phyloP scores from a whole-genome alignment of 2,888 invertebrate species.

The Spisula subtruncata region DNA sequence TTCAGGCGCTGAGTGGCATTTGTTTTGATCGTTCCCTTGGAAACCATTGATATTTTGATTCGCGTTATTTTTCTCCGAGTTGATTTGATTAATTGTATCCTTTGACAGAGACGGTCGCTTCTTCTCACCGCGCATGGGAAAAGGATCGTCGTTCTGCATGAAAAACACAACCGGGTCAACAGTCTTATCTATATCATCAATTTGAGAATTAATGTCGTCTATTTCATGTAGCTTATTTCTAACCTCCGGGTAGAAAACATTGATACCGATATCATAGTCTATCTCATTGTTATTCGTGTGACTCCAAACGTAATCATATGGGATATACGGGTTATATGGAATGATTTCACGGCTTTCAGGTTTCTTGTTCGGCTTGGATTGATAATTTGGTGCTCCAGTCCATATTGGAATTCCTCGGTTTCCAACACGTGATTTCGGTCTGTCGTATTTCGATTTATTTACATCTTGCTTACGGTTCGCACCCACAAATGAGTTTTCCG shows the following conservation, averaged over 20 bases:
- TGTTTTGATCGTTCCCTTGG: constrained; percentile 62
- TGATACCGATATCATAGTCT: constrained; percentile 39
- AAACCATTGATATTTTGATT: constrained; percentile 48
- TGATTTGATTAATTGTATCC: constrained; percentile 62
- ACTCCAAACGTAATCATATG: neutral
- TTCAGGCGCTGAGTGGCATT: constrained; percentile 50
- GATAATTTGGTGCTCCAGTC: neutral
- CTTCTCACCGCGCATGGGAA: neutral
- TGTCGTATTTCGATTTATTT: constrained; percentile 14
- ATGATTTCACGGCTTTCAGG: neutral
- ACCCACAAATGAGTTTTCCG: neutral
- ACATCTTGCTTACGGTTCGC: neutral
- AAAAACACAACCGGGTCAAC: constrained; percentile 69
- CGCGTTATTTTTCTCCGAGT: constrained; percentile 49
- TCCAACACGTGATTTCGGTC: constrained; percentile 56
- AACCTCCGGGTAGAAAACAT: constrained; percentile 31
- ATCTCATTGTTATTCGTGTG: neutral
- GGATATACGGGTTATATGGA: constrained; percentile 6
- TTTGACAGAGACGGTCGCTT: constrained; percentile 63
- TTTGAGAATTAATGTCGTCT: constrained; percentile 59
- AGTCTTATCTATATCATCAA: constrained; percentile 68
- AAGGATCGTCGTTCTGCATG: constrained; percentile 52
- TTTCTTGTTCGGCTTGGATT: neutral
- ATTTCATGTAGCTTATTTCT: constrained; percentile 28
- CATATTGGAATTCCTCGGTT: neutral